A percentile compares a stretch with the other conserved stretches of the same genome.
Evolutionary conservation across 2,113 vertebrate genomes (phyloP).

Genomic region (Aptenodytes patagonicus): DNA sequence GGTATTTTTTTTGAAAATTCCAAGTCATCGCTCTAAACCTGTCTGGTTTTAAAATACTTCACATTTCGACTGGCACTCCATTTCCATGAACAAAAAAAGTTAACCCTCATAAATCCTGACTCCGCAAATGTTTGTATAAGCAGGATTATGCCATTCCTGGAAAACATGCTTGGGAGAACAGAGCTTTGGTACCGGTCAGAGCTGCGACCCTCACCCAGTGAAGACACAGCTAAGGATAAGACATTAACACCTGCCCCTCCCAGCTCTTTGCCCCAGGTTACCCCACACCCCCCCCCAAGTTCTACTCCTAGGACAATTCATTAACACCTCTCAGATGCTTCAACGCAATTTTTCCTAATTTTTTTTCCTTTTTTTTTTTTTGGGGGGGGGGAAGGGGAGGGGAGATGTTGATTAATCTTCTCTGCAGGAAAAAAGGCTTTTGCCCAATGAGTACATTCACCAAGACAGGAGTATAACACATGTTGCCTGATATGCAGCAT

Average conservation of each 20-base stretch:
- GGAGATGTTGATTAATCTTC: neutral
- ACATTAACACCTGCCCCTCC: too few species aligned
- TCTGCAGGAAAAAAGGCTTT: neutral
- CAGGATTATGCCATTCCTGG: neutral
- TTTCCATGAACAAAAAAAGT: neutral
- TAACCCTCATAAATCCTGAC: neutral
- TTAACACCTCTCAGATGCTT: neutral
- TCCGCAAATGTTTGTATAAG: neutral
- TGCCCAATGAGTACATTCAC: neutral
- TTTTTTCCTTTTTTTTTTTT: neutral
- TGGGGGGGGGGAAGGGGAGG: too few species aligned
- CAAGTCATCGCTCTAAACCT: neutral
- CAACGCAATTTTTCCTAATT: neutral
- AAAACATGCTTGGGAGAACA: neutral
- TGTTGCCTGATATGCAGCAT: neutral
- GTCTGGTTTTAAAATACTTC: neutral
- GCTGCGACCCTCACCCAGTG: accelerated
- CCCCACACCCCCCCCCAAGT: neutral
- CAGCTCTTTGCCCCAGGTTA: neutral
- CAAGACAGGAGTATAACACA: neutral
- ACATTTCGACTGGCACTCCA: neutral
- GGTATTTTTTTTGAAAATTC: neutral
- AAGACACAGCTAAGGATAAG: neutral
- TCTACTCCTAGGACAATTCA: neutral
- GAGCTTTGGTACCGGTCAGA: neutral